Percentiles rank a stretch among this genome's conserved stretches.
phyloP scores from a whole-genome alignment of 2,113 vertebrate species.

The Naja naja region DNA sequence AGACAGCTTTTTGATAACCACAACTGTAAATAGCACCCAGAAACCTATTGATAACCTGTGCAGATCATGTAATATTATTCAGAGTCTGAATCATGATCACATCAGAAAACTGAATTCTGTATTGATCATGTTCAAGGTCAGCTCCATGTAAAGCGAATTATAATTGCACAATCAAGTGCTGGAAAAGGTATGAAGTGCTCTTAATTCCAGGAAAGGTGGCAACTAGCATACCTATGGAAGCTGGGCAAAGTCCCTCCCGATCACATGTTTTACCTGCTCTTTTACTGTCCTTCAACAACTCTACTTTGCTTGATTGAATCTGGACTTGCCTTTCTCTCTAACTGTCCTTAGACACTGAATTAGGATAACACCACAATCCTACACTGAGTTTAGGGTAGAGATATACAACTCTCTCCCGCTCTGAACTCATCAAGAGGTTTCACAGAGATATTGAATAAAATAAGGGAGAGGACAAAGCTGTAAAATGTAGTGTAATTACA shows the following conservation, averaged over 20 bases:
- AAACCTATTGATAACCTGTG: neutral
- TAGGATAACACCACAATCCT: neutral
- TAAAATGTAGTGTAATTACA: neutral
- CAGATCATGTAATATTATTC: neutral
- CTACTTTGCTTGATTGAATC: neutral
- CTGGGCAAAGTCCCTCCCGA: neutral
- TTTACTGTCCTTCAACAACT: neutral
- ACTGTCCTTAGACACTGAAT: neutral
- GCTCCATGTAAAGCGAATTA: neutral
- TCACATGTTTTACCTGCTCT: neutral
- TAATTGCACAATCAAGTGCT: neutral
- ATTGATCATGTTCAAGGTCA: neutral
- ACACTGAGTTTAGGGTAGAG: neutral
- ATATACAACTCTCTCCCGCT: neutral
- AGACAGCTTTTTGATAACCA: neutral
- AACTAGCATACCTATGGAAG: neutral
- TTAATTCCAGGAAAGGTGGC: neutral
- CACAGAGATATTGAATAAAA: neutral
- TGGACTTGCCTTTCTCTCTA: neutral
- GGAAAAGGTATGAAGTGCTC: neutral
- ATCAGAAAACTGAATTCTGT: neutral
- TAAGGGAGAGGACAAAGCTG: neutral
- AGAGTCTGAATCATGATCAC: neutral
- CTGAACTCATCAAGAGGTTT: neutral
- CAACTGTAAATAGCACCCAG: neutral